These are phyloP conservation scores for Conus canariensis DNA, from an alignment of 2,888 invertebrate genomes.

Conservation along the genomic window DNA sequence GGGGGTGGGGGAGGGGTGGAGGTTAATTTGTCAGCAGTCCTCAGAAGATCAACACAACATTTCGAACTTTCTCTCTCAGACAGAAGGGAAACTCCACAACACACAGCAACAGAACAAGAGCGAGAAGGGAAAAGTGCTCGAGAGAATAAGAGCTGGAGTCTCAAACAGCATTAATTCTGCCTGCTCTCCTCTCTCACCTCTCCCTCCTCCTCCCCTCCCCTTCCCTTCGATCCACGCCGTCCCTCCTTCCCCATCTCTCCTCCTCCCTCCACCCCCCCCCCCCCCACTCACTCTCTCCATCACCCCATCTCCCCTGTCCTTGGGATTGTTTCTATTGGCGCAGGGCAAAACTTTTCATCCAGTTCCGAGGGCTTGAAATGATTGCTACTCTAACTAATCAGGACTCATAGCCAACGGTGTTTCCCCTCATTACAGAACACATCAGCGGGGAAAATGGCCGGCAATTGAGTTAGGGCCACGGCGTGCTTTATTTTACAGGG, in stretches of 20 bases:
- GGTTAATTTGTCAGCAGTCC: neutral
- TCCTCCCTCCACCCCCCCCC: neutral
- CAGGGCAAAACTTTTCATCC: slow-evolving; percentile 22
- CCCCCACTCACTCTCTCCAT: neutral
- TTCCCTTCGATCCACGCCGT: neutral
- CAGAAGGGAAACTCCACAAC: neutral
- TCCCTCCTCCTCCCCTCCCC: neutral
- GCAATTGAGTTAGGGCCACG: slow-evolving; percentile 37
- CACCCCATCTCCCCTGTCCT: neutral
- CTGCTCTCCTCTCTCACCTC: neutral
- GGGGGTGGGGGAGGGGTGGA: no score
- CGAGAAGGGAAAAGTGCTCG: neutral
- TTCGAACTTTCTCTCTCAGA: neutral
- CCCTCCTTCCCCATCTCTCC: neutral
- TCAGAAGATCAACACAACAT: neutral
- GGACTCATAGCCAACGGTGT: slow-evolving; percentile 35
- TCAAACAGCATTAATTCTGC: neutral
- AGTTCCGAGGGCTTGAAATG: slow-evolving; percentile 42
- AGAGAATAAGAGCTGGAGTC: neutral
- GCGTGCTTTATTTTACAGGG: slow-evolving; percentile 40
- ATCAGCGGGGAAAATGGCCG: slow-evolving; percentile 39
- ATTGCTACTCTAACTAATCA: slow-evolving; percentile 46
- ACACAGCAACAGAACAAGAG: neutral
- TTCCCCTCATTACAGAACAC: slow-evolving; percentile 38
- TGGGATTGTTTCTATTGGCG: slow-evolving; percentile 34